Evolutionary conservation across 2,113 vertebrate genomes (phyloP).

Genomic region (Osmerus mordax): DNA sequence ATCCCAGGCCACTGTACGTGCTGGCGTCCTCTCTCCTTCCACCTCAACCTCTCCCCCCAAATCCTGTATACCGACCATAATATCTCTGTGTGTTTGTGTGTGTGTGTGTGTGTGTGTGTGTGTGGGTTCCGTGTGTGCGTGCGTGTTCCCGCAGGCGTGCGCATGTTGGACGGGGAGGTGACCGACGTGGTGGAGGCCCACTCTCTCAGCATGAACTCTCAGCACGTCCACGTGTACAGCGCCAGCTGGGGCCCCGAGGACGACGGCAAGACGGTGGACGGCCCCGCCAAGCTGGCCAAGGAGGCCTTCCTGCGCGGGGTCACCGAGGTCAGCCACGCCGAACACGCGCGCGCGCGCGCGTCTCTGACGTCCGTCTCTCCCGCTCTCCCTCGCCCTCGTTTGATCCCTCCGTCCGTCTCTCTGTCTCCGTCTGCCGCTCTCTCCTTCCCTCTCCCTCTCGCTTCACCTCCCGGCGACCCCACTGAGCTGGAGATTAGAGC

Average conservation of each 20-base stretch:
- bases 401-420: no score
- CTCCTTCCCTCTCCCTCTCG: no score
- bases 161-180: constrained; percentile 98
- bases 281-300: constrained; percentile 90
- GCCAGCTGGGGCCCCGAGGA: constrained; percentile 97
- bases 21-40: constrained; percentile 5
- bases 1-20: no score
- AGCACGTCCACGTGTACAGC: constrained; percentile 92
- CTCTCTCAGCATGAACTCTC: constrained; percentile 89
- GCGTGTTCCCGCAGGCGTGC: constrained; percentile 78
- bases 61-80: neutral
- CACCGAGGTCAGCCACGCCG: constrained; percentile 79
- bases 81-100: neutral
- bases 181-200: constrained; percentile 95
- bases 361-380: no score
- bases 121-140: constrained; percentile 6
- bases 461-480: no score
- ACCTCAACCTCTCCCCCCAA: constrained; percentile 12
- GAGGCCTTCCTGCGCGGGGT: constrained; percentile 92
- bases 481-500: no score
- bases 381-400: no score
- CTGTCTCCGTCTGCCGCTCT: no score
- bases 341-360: no score
- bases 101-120: constrained; percentile 82
- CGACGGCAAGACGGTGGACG: constrained; percentile 93